Percentiles rank a stretch among this genome's conserved stretches.
Conservation (phyloP, 1,140 invertebrate species). For the Oscheius sp. region DNA sequence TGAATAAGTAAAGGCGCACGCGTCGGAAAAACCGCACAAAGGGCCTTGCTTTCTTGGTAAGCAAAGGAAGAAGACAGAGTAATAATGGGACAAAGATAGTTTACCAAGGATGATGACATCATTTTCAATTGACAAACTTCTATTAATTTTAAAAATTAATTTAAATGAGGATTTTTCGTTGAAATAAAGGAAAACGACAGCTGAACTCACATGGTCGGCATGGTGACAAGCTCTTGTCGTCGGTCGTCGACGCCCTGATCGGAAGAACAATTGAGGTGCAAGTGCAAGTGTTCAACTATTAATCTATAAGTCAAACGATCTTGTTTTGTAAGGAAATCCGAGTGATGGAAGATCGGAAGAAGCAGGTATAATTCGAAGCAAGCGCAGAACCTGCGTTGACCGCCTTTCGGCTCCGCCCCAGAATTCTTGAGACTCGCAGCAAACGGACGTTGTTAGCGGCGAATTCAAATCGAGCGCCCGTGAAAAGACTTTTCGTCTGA, state of each 20-base stretch:
- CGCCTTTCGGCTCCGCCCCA: slow-evolving; percentile 3
- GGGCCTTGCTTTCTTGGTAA: not conserved
- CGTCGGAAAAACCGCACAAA: too few relatives aligned
- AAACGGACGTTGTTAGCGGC: slow-evolving; percentile 10
- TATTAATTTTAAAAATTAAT: too few relatives aligned
- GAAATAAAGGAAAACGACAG: not conserved
- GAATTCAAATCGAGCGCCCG: slow-evolving; percentile 9
- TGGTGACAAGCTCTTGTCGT: not conserved
- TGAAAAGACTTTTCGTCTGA: not conserved
- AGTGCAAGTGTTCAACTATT: not conserved
- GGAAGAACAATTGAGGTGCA: not conserved
- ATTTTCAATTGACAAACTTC: too few relatives aligned
- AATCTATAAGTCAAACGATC: too few relatives aligned
- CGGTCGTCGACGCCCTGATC: not conserved
- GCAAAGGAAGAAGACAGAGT: not conserved
- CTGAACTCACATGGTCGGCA: slow-evolving; percentile 18
- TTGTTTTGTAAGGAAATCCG: too few relatives aligned
- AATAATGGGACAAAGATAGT: not conserved
- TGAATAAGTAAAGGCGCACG: too few relatives aligned
- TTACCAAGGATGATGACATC: not conserved
- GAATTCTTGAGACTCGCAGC: slow-evolving; percentile 13
- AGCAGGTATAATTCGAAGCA: not conserved
- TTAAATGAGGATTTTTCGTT: too few relatives aligned
- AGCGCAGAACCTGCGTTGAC: not conserved
- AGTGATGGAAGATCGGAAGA: not conserved